Conservation (phyloP, 2,797 vertebrate genomes). For the Sandelia bainsii region DNA sequence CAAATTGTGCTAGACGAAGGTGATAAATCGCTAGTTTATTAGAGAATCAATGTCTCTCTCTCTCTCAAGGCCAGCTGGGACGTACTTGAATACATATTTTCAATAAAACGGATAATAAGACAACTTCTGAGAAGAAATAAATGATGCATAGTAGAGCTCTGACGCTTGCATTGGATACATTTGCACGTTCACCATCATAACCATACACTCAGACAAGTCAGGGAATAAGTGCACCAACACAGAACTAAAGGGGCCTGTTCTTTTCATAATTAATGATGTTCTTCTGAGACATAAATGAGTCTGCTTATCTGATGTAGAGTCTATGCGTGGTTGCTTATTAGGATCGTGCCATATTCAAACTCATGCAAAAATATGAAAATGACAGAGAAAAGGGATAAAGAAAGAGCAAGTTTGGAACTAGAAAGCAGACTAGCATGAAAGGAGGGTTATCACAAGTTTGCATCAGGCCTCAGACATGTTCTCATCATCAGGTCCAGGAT, state of each 20-base stretch:
- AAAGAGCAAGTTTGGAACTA: not conserved
- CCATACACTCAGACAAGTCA: slow-evolving; percentile 14
- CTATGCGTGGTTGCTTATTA: slow-evolving; percentile 52
- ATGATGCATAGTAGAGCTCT: slow-evolving; percentile 33
- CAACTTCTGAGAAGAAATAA: slow-evolving; percentile 39
- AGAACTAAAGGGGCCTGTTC: slow-evolving; percentile 39
- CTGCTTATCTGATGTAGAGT: slow-evolving; percentile 59
- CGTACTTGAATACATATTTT: slow-evolving; percentile 31
- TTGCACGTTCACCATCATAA: slow-evolving; percentile 19
- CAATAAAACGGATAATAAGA: slow-evolving; percentile 40
- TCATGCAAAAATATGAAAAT: slow-evolving; percentile 34
- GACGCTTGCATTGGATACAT: slow-evolving; percentile 8
- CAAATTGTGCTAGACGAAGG: slow-evolving; percentile 1
- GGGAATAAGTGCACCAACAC: slow-evolving; percentile 40
- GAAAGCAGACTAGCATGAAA: slow-evolving; percentile 11
- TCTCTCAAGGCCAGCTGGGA: slow-evolving; percentile 2
- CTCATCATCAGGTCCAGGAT: slow-evolving; percentile 1
- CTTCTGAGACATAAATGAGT: slow-evolving; percentile 58
- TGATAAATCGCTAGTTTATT: slow-evolving; percentile 19
- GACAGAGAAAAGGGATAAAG: not conserved
- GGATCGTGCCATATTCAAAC: slow-evolving; percentile 35
- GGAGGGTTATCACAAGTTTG: slow-evolving; percentile 21
- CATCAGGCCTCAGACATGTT: not conserved
- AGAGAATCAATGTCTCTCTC: slow-evolving; percentile 12
- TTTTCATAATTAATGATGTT: slow-evolving; percentile 63